Base-by-base conservation (phyloP, 2,888 invertebrate genomes). In the Parnassius orleans region DNA sequence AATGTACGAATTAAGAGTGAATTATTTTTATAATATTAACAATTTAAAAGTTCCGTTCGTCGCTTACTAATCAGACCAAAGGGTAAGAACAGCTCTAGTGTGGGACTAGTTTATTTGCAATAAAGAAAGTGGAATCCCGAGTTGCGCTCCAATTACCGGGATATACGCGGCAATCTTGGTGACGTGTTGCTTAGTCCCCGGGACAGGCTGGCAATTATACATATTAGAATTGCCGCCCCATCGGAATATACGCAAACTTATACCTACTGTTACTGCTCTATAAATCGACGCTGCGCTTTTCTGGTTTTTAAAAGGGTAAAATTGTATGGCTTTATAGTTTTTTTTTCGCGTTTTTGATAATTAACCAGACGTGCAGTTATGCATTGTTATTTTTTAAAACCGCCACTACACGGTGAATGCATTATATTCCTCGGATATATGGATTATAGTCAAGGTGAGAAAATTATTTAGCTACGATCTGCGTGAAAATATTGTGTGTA, bases 81-180 rank as follows among this genome's bases (percentile, higher is more conserved):
- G 68, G 66, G 69, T 72, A 79, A 84, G 81, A 87, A 85, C 81
- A 86, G 81, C 84, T 82, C 83, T 81, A 83, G 86, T 80, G 84
- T 80, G 83, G 82, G 84, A 84, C 83, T 88, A 89, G 87, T 90
- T 91, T 91, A 90, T 90, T 86, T 72, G 89, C 88, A 91, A 90
- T 91, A 91, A 91, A 90, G 90, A 89, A 89, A 91, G 88, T 90
- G 88, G 90, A 85, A 90, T 89, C 87, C 87, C 84, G 85, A 83
- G 85, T 84, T 84, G 80, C 83, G 86, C 84, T 87, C 88, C 92
- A 91, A 92, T 92, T 92, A 92, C 90, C 80, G 78, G 87, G 90
- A 92, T 89, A 86, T 92, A 91, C 86, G 86, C 80, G 84, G 88
- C 87, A 75, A 86, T 92, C 85, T 81, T 84, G 82, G 83, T 90